Evolutionary conservation across 1,140 invertebrate genomes (phyloP).

Genomic region (Geopemphigus sp.): DNA sequence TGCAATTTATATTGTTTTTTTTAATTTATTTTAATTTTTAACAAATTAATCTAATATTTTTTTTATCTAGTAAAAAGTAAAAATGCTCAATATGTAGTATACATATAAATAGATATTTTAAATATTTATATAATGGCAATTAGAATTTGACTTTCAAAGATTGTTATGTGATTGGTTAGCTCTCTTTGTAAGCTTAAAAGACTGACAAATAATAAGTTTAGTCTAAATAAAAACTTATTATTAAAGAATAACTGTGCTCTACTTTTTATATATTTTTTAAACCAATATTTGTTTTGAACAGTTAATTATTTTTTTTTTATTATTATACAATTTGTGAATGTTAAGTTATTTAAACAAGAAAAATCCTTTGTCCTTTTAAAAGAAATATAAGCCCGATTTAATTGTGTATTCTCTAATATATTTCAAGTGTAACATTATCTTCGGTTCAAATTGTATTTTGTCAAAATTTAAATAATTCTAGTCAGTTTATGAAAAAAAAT

Average conservation of each 20-base stretch:
- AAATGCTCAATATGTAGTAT: slow-evolving; percentile 24
- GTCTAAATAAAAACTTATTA: slow-evolving; percentile 34
- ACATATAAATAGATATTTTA: slow-evolving; percentile 16
- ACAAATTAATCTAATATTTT: slow-evolving; percentile 20
- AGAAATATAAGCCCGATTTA: slow-evolving; percentile 10
- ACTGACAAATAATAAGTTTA: slow-evolving; percentile 42
- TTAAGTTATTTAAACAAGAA: slow-evolving; percentile 17
- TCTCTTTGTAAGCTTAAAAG: slow-evolving; percentile 48
- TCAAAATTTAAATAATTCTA: slow-evolving; percentile 40
- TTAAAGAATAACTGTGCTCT: slow-evolving; percentile 20
- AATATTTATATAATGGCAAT: slow-evolving; percentile 25
- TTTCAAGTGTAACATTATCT: slow-evolving; percentile 16
- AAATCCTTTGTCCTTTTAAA: background rate
- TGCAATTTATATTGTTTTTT: slow-evolving; percentile 44
- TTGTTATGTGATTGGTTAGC: slow-evolving; percentile 37
- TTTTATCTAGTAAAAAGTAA: slow-evolving; percentile 5
- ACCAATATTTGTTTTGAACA: slow-evolving; percentile 18
- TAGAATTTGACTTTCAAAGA: slow-evolving; percentile 13
- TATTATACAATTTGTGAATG: slow-evolving; percentile 21
- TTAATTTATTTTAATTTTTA: slow-evolving; percentile 33
- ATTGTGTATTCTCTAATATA: slow-evolving; percentile 32
- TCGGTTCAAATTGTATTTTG: slow-evolving; percentile 44
- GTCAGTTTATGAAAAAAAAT: slow-evolving; percentile 32
- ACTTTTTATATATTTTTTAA: slow-evolving; percentile 24
- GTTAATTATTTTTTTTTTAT: slow-evolving; percentile 42